phyloP scores from a whole-genome alignment of 2,797 vertebrate species.

The Thalassophryne amazonica region DNA sequence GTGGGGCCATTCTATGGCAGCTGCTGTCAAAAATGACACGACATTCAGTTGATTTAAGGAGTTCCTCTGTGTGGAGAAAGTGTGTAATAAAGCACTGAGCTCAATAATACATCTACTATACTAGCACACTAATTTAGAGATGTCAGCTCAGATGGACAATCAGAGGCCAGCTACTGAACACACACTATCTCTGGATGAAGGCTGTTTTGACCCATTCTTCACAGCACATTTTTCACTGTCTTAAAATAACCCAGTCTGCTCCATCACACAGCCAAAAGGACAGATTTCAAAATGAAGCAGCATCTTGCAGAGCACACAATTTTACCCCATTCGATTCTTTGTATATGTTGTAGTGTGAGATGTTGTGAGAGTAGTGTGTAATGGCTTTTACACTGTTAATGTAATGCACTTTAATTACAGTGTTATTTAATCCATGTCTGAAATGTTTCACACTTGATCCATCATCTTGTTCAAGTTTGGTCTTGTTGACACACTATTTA shows the following conservation, averaged over 20 bases:
- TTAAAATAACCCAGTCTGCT: conserved; percentile 58
- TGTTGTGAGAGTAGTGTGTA: background rate
- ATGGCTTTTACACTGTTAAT: conserved; percentile 21
- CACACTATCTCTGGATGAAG: conserved; percentile 19
- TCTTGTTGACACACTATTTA: background rate
- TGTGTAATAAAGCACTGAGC: conserved; percentile 56
- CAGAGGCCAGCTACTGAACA: conserved; percentile 30
- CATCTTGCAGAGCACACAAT: conserved; percentile 25
- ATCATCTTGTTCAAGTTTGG: background rate
- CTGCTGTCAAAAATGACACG: conserved; percentile 44
- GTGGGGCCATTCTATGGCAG: conserved; percentile 28
- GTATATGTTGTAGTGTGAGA: conserved; percentile 1
- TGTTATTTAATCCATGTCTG: background rate
- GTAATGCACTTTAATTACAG: conserved; percentile 13
- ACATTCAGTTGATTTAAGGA: conserved; percentile 72
- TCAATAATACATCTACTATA: conserved; percentile 63
- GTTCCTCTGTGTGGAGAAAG: conserved; percentile 60
- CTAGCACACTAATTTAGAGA: conserved; percentile 55
- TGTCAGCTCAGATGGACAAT: conserved; percentile 48
- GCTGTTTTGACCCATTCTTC: conserved; percentile 67
- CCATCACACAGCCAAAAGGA: conserved; percentile 42
- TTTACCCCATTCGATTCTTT: conserved; percentile 2
- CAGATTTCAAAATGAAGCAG: conserved; percentile 35
- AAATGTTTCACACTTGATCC: background rate
- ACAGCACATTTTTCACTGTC: conserved; percentile 55